Evolutionary conservation across 2,888 invertebrate genomes (phyloP).

Genomic region (Drosophila ustulata): DNA sequence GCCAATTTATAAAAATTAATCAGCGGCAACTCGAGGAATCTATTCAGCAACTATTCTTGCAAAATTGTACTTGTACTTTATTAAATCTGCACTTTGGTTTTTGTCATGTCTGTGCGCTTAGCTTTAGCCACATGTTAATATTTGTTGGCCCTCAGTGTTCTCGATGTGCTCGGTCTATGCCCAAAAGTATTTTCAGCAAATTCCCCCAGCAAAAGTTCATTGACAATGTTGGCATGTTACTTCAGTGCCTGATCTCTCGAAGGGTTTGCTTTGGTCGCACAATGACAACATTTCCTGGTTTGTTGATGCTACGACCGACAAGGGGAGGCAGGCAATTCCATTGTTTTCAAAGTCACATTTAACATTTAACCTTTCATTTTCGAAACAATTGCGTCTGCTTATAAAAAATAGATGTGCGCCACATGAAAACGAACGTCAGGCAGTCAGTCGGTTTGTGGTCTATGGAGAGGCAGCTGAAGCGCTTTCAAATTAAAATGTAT

Average conservation of each 20-base stretch:
- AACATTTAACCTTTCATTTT: constrained; percentile 81
- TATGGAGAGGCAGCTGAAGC: constrained; percentile 34
- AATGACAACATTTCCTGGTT: constrained; percentile 72
- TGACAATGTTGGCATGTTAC: constrained; percentile 62
- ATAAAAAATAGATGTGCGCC: constrained; percentile 75
- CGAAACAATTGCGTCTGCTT: constrained; percentile 81
- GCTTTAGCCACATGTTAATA: not conserved
- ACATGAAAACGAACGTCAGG: constrained; percentile 60
- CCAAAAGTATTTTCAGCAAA: constrained; percentile 32
- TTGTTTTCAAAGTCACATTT: constrained; percentile 79
- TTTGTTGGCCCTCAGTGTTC: constrained; percentile 4
- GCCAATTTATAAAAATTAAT: not conserved
- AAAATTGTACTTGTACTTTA: not conserved
- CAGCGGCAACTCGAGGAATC: not conserved
- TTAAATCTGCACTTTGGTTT: not conserved
- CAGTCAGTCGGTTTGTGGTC: constrained; percentile 30
- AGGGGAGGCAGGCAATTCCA: constrained; percentile 27
- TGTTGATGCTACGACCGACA: constrained; percentile 31
- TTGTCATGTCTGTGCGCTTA: not conserved
- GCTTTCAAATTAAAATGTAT: constrained; percentile 76
- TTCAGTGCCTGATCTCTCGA: constrained; percentile 58
- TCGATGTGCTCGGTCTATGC: constrained; percentile 3
- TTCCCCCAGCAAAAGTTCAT: constrained; percentile 69
- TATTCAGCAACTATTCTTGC: not conserved
- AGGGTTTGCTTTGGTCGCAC: constrained; percentile 45